Percentiles rank a stretch among this genome's conserved stretches.
Conservation (phyloP, 2,888 invertebrate genomes). For the Tipula vernalis region DNA sequence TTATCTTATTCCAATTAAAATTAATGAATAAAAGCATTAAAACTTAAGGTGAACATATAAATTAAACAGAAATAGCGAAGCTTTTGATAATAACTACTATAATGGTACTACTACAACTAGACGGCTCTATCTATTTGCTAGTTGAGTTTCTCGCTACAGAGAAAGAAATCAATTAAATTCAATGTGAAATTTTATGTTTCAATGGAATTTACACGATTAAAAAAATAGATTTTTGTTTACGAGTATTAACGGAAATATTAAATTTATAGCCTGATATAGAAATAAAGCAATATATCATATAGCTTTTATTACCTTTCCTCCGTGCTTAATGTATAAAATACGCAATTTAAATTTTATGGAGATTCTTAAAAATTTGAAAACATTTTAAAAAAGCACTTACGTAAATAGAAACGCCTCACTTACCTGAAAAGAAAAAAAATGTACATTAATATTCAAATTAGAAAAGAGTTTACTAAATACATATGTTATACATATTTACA, state of each 20-base stretch:
- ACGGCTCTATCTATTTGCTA: not conserved
- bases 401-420: no score
- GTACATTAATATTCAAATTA: no score
- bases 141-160: not conserved
- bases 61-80: not conserved
- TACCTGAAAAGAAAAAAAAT: no score
- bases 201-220: not conserved
- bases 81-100: not conserved
- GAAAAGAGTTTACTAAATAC: no score
- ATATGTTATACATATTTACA: no score
- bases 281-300: no score
- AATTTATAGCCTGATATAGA: no score
- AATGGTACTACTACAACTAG: not conserved
- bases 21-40: not conserved
- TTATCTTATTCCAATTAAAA: not conserved
- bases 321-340: no score
- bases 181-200: not conserved
- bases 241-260: not conserved
- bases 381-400: no score
- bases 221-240: not conserved
- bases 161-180: not conserved
- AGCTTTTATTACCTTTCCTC: no score
- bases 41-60: not conserved
- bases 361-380: no score
- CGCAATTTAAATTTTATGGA: no score